Conservation (phyloP, 2,797 vertebrate genomes). For the Syngnathus acus region DNA sequence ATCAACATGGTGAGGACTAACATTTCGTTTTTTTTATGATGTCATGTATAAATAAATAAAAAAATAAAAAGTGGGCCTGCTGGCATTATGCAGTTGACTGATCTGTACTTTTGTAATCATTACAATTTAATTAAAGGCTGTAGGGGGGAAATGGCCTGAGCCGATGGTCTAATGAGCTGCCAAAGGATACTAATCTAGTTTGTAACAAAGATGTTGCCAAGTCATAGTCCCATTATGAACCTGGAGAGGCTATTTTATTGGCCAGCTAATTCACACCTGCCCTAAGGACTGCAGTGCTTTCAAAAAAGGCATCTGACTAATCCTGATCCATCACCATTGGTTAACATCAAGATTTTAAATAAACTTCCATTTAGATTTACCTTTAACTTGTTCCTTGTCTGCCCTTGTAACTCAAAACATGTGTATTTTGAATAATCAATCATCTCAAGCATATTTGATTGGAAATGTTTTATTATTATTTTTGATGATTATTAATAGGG, state of each 20-base stretch:
- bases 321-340: conserved; percentile 47
- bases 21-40: conserved; percentile 28
- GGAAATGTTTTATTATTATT: no score
- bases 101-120: conserved; percentile 68
- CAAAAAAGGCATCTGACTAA: conserved; percentile 59
- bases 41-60: conserved; percentile 1
- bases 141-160: conserved; percentile 63
- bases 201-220: conserved; percentile 73
- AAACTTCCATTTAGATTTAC: background rate
- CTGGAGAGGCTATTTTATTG: conserved; percentile 42
- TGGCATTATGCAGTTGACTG: conserved; percentile 63
- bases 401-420: no score
- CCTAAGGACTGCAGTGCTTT: conserved; percentile 50
- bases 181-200: conserved; percentile 70
- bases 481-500: no score
- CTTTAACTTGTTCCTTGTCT: background rate
- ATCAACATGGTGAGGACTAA: conserved; percentile 45
- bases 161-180: conserved; percentile 74
- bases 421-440: no score
- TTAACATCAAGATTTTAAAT: conserved; percentile 48
- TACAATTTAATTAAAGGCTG: conserved; percentile 74
- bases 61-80: conserved; percentile 49
- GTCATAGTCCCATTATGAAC: conserved; percentile 55
- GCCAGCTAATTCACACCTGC: conserved; percentile 60
- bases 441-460: no score